Conservation (phyloP, 1,140 invertebrate genomes). For the Batillaria attramentaria region DNA sequence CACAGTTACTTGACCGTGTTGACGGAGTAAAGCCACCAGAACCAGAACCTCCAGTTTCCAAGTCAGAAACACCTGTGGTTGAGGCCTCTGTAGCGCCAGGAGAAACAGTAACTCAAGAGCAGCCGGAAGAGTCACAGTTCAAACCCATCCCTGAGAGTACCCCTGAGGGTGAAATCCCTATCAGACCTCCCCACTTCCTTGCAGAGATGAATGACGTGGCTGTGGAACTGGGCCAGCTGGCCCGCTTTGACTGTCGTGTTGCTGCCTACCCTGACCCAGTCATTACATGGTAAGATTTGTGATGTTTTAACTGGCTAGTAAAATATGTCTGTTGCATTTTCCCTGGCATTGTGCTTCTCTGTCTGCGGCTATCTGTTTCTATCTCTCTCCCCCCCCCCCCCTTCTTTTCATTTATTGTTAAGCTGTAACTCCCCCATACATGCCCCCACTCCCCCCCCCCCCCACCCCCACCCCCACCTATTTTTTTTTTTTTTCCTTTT, state of each 20-base stretch:
- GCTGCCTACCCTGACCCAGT: constrained; percentile 95
- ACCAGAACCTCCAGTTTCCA: not conserved
- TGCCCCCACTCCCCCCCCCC: no score
- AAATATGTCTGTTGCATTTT: no score
- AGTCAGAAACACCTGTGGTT: not conserved
- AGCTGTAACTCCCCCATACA: no score
- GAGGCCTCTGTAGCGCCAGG: not conserved
- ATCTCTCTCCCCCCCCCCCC: no score
- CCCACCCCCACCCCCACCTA: no score
- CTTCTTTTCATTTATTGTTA: no score
- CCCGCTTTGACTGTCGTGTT: constrained; percentile 94
- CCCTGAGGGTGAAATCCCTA: constrained; percentile 7
- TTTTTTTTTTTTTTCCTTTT: no score
- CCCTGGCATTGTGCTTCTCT: no score
- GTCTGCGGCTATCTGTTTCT: no score
- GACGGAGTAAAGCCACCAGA: not conserved
- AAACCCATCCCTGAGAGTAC: constrained; percentile 14
- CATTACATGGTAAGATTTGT: constrained; percentile 83
- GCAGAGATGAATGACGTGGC: constrained; percentile 61
- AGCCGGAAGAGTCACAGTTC: not conserved
- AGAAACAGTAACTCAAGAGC: not conserved
- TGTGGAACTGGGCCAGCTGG: constrained; percentile 71
- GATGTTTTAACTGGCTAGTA: no score
- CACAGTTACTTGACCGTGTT: constrained; percentile 68
- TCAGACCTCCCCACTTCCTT: constrained; percentile 33